phyloP scores from a whole-genome alignment of 2,888 invertebrate species.

The Choristoneura rosaceana region DNA sequence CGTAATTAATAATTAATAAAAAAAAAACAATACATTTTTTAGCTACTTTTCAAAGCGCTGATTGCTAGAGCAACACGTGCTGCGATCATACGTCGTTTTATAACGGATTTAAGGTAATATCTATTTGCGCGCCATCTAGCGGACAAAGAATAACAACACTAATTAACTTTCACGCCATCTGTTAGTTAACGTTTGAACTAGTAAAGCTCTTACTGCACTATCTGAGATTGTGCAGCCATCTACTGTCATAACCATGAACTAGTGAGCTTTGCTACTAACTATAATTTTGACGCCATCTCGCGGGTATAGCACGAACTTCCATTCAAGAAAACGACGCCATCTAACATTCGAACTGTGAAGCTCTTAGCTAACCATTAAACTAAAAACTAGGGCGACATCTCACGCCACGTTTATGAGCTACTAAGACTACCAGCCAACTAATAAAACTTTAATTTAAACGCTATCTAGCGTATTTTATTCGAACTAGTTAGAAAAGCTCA shows the following conservation, averaged over 20 bases:
- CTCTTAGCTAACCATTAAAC: not conserved
- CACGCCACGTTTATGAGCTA: not conserved
- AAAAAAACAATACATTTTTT: too few relatives aligned
- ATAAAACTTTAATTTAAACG: not conserved
- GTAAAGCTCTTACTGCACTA: not conserved
- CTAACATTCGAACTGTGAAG: not conserved
- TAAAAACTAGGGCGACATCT: not conserved
- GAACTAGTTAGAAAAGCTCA: not conserved
- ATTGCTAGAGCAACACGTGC: not conserved
- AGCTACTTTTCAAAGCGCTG: not conserved
- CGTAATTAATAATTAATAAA: too few relatives aligned
- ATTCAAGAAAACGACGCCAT: not conserved
- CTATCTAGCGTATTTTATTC: not conserved
- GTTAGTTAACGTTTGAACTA: not conserved
- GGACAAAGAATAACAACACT: not conserved
- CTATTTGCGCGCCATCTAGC: slow-evolving; percentile 9
- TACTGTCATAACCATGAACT: not conserved
- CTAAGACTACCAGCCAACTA: not conserved
- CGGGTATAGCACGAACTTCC: not conserved
- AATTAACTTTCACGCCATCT: not conserved
- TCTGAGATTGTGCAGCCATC: not conserved
- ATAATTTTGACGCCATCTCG: not conserved
- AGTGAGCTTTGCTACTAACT: not conserved
- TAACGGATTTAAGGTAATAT: not conserved
- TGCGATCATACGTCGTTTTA: not conserved